A percentile compares a stretch with the other conserved stretches of the same genome.
phyloP scores from a whole-genome alignment of 1,140 invertebrate genomes.

The Phenacoccus solenopsis region DNA sequence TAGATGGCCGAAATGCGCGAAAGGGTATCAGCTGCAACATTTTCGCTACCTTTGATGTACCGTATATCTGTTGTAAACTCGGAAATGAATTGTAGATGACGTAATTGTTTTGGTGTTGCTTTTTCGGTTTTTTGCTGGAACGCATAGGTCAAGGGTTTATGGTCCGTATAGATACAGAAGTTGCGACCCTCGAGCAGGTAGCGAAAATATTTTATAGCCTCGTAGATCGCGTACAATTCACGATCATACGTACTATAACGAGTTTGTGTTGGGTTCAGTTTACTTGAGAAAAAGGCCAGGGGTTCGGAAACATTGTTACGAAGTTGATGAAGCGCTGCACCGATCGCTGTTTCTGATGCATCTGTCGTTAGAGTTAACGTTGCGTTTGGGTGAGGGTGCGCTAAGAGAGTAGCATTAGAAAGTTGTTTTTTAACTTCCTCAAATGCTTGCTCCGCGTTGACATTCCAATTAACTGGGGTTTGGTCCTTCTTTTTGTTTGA shows the following conservation, averaged over 20 bases:
- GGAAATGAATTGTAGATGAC: constrained; percentile 22
- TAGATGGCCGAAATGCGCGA: constrained; percentile 24
- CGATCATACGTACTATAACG: constrained; percentile 32
- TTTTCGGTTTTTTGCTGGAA: constrained; percentile 30
- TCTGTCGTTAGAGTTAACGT: constrained; percentile 28
- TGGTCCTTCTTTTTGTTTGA: constrained; percentile 19
- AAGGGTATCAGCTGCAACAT: constrained; percentile 31
- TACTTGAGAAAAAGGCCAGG: constrained; percentile 23
- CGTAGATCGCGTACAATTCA: constrained; percentile 37
- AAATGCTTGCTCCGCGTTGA: constrained; percentile 23
- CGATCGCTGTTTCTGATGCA: constrained; percentile 20
- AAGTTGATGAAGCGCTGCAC: constrained; percentile 29
- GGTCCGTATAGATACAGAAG: constrained; percentile 34
- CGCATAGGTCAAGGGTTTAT: constrained; percentile 32
- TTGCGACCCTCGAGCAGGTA: constrained; percentile 32
- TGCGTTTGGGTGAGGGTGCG: constrained; percentile 15
- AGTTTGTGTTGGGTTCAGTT: constrained; percentile 26
- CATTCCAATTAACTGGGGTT: constrained; percentile 21
- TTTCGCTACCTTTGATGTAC: constrained; percentile 28
- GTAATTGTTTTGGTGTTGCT: constrained; percentile 26
- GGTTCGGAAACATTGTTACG: constrained; percentile 14
- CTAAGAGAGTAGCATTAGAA: constrained; percentile 26
- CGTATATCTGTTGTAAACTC: constrained; percentile 27
- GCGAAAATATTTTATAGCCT: constrained; percentile 32
- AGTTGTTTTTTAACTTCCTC: constrained; percentile 26